These are phyloP conservation scores for Prolemur simus DNA, from an alignment of 2,113 vertebrate genomes.

Conservation along the genomic window DNA sequence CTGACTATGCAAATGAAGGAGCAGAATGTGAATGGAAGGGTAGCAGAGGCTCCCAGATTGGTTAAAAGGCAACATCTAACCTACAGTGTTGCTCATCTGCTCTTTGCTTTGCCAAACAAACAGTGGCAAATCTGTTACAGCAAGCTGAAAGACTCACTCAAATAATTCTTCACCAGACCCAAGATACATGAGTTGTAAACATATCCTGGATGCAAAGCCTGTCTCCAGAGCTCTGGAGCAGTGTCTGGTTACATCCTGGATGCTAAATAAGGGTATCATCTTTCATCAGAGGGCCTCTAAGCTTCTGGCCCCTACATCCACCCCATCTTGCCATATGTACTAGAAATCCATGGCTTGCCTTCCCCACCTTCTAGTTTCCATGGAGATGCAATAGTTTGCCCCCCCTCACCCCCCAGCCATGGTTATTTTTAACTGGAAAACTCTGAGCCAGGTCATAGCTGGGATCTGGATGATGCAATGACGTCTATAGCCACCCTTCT, in stretches of 20 bases:
- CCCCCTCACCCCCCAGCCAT: constrained; percentile 52
- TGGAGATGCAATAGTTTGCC: constrained; percentile 81
- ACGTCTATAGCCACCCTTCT: constrained; percentile 70
- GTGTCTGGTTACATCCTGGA: constrained; percentile 21
- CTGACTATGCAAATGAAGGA: constrained; percentile 14
- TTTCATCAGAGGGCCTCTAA: constrained; percentile 41
- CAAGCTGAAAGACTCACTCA: not conserved
- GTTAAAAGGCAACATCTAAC: not conserved
- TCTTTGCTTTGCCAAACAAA: constrained; percentile 42
- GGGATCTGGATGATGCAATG: constrained; percentile 76
- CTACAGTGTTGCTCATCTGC: not conserved
- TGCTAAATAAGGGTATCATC: constrained; percentile 24
- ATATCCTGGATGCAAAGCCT: not conserved
- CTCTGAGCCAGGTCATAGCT: constrained; percentile 77
- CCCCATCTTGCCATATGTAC: constrained; percentile 44
- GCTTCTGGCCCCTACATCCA: not conserved
- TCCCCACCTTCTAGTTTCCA: constrained; percentile 75
- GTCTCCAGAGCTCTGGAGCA: not conserved
- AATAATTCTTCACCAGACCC: not conserved
- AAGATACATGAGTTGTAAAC: constrained; percentile 13
- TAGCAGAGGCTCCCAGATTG: not conserved
- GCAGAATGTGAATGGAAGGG: not conserved
- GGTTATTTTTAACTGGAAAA: constrained; percentile 66
- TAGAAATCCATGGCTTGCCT: constrained; percentile 50
- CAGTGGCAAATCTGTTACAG: constrained; percentile 39